phyloP scores from a whole-genome alignment of 2,888 invertebrate genomes.

The Drymonia ruficornis region DNA sequence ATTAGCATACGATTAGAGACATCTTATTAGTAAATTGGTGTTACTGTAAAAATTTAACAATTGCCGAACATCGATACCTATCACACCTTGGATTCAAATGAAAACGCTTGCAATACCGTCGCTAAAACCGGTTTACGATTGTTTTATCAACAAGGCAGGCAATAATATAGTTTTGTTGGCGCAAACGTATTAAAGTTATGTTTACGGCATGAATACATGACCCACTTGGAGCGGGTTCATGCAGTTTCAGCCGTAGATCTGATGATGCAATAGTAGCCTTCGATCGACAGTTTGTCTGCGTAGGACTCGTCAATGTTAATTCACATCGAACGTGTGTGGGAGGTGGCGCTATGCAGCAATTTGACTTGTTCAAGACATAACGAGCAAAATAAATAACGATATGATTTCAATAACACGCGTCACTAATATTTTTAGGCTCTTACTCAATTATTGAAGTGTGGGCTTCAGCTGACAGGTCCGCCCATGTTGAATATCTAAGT shows the following conservation, averaged over 20 bases:
- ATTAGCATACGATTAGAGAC: neutral
- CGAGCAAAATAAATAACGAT: conserved; percentile 44
- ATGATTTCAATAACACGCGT: conserved; percentile 51
- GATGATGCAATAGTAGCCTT: conserved; percentile 66
- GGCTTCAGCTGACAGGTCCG: conserved; percentile 65
- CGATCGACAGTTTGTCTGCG: conserved; percentile 48
- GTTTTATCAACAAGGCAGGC: conserved; percentile 59
- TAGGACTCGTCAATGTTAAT: conserved; percentile 44
- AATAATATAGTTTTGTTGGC: conserved; percentile 46
- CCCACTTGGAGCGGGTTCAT: conserved; percentile 71
- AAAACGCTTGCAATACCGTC: conserved; percentile 28
- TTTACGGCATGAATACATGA: conserved; percentile 70
- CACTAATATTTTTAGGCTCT: conserved; percentile 63
- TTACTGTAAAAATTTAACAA: neutral
- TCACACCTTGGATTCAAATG: conserved; percentile 25
- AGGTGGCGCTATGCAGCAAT: conserved; percentile 29
- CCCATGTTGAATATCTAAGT: conserved; percentile 52
- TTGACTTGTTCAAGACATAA: conserved; percentile 31
- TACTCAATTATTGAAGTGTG: conserved; percentile 62
- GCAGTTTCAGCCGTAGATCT: conserved; percentile 58
- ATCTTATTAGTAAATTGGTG: too few relatives aligned
- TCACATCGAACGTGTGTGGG: conserved; percentile 33
- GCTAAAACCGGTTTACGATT: conserved; percentile 64
- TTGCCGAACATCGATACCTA: conserved; percentile 1
- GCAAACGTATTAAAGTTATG: conserved; percentile 62